Conservation (phyloP, 2,113 vertebrate genomes). For the Vidua chalybeata region DNA sequence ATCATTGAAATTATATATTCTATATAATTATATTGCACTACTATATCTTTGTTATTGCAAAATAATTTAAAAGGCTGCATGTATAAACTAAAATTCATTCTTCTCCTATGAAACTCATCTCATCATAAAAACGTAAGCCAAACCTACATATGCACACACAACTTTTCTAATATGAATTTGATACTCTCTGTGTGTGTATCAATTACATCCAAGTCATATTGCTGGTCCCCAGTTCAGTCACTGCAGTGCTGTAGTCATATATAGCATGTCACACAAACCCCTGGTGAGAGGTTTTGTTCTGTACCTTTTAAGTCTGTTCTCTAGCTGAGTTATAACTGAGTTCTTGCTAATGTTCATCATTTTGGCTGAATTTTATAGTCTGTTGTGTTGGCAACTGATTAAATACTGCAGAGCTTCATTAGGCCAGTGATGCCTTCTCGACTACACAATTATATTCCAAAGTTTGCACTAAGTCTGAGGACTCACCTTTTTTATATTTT, state of each 20-base stretch:
- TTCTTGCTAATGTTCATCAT: background rate
- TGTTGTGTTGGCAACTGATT: background rate
- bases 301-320: background rate
- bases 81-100: background rate
- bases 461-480: background rate
- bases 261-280: background rate
- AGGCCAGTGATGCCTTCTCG: background rate
- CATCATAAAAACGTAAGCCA: background rate
- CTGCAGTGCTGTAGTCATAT: background rate
- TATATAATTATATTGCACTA: background rate
- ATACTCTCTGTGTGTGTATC: background rate
- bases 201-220: background rate
- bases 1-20: background rate
- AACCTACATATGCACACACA: background rate
- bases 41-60: background rate
- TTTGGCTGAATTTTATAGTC: background rate
- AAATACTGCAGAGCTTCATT: background rate
- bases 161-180: background rate
- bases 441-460: background rate
- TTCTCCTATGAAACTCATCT: background rate
- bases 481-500: background rate
- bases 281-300: background rate
- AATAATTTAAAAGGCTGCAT: background rate
- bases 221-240: background rate
- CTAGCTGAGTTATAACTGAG: background rate